Base-by-base conservation (phyloP, 2,797 vertebrate genomes). In the Eulemur rubriventer region DNA sequence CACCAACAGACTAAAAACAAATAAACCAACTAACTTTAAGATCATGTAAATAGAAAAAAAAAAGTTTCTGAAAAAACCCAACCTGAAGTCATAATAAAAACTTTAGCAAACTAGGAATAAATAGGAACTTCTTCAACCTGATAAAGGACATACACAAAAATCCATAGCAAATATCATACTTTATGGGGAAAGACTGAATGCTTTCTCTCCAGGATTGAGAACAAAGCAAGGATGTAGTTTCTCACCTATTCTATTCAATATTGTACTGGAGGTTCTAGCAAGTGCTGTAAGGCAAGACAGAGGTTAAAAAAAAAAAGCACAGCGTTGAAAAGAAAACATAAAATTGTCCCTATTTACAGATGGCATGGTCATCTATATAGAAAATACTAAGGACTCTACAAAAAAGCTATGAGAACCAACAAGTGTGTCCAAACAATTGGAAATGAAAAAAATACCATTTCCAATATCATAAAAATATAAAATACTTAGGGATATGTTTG, bases 51-150 rank as follows among this genome's bases (percentile, higher is more conserved):
- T 10, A 86, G 38, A 85, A 73, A 73, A 20, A 20, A 80, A 52
- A 55, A 78, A 73, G 26, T 12, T 48, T 57, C 41, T 65, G 33
- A 55, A 88, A 91, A 50, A 70, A 52, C 6, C 10, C 43, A 90
- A 67, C 38, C 72, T 84, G 28, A 16, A 20, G 50, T 89, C 33
- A 17, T 85, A 38, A 84, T 72, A 89, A 89, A 93, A 93, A 84
- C 33, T 89, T 93, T n/a, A 61, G 38, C 20, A 93, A 89, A 50
- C 12, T 67, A 80, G 48, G 69, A 33, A 55, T 46, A 70, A 30
- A 87, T 30, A 96, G 48, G 38, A 80, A 89, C 16, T 65, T 80
- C 52, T 95, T 93, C 48, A 93, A 90, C 48, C 48, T 85, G 26
- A 73, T 81, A 75, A 87, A 67, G 33, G 75, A 63, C 33, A 86